Base-by-base conservation (phyloP, 2,888 invertebrate species). In the Actias luna region DNA sequence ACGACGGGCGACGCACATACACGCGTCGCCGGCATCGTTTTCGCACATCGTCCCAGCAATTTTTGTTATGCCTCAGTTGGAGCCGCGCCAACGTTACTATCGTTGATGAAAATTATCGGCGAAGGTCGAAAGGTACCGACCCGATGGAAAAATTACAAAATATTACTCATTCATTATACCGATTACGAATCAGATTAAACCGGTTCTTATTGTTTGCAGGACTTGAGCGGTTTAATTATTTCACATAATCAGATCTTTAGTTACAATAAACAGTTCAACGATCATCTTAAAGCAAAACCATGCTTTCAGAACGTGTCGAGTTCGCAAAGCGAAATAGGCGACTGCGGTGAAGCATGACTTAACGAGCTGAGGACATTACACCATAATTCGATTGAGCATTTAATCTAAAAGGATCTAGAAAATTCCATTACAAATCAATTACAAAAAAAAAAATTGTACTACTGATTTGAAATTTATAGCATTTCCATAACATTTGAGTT, bases 41-140 rank as follows among this genome's bases (percentile, higher is more conserved):
- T 75, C 76, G 74, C 79, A 69, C 75, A 75, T 75, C 78, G 73
- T 71, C 60, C 62, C 46, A 66, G 73, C 71, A 73, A 82, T 83
- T 82, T 85, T 78, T 79, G 80, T 82, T 80, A 76, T 79, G 79
- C 74, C 80, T 76, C 74, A 72, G 72, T 82, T 88, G 88, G 88
- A 81, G 59, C 61, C 31, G 65, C 68, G 87, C 88, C 88, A 88
- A 80, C 77, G 74, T 76, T 74, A 71, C 73, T 77, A 77, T 69
- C 74, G 75, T 77, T 80, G 78, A 83, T 71, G 82, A 77, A 80
- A 80, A 80, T 77, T 72, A 71, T 64, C 70, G 65, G 66, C 68
- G 85, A 85, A 87, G 85, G 86, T 83, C 83, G 70, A 69, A 75
- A 77, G 65, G 69, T 66, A 71, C 68, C 69, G 68, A 64, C 59